Evolutionary conservation across 2,888 invertebrate genomes (phyloP), one percentile per base, ranked within the genome.

Genomic region (Alcis repandata): DNA sequence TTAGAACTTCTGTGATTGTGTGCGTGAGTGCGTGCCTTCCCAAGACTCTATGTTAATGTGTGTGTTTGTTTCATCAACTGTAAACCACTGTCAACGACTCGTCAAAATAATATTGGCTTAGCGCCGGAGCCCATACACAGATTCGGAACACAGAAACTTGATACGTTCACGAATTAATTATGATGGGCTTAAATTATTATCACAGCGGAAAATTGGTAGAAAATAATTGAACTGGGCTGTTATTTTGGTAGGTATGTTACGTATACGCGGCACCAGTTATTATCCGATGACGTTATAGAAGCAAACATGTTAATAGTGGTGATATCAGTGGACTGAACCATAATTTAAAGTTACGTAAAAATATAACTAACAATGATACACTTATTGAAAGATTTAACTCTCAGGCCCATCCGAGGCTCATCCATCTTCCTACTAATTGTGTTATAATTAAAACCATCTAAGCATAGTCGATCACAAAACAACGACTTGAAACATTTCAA

Each of bases 81-180:
- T 89, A 87, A 92, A 90, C 91, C 91, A 91, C 91, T 92, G 92
- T 92, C 92, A 91, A 89, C 91, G 90, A 90, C 91, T 91, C 91
- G 89, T 92, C 91, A 91, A 92, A 92, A 91, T 91, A 91, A 90
- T 89, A 91, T 91, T 91, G 88, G 91, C 89, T 91, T 90, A 90
- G 83, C 86, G 83, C 83, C 74, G 84, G 81, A 82, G 82, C 85
- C 80, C 83, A 86, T 83, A 85, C 80, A 82, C 79, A 85, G 83
- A 84, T 79, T 83, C 79, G 81, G 82, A 86, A 85, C 81, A 80
- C 76, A 81, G 86, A 82, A 87, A 89, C 86, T 87, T 86, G 86
- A 89, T 89, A 90, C 85, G 76, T 79, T 84, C 85, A 84, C 82
- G 83, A 87, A 86, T 88, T 90, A 87, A 88, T 88, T 90, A 71